Base-by-base conservation (phyloP, 2,888 invertebrate species). In the Sipha maydis region DNA sequence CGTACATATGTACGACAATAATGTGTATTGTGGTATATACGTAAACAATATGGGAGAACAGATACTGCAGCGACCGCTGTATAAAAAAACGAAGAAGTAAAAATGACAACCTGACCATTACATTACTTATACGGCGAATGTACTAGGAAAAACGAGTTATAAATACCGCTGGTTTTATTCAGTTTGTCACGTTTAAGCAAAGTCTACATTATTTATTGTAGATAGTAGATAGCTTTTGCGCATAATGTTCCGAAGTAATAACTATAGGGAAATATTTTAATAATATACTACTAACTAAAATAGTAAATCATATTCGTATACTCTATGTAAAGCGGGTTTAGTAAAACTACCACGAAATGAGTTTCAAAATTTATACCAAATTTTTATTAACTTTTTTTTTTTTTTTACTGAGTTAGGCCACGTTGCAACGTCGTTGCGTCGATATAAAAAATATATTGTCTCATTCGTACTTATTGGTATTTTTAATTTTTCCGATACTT, bases 221-320 rank as follows among this genome's bases (percentile, higher is more conserved):
- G n/a, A n/a, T n/a, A n/a, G n/a, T n/a, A n/a, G n/a, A 84, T 61
- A 61, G 75, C 75, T 75, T 84, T 75, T 84, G 75, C 56, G 31
- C 75, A 21, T 61, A 61, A 84, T 61, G 48, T 28, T 38, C 41
- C 28, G 5, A 38, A 38, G 34, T n/a, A 75, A 73, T 61, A 84
- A 84, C 28, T 21, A 84, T 61, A 61, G 75, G 61, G n/a, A 75
- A 75, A 38, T 84, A 75, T 84, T 84, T 76, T 84, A 84, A 84
- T 84, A 84, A 76, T 41, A 76, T 28, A 75, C 28, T 21, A n/a
- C 7, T 61, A 84, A 67, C 38, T 61, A 31, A 41, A 67, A 85
- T 85, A 41, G 77, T 84, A 84, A 84, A 84, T 84, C 61, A 84
- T 76, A 76, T 84, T 76, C 11, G 28, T 25, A 84, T 84, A 83